phyloP scores from a whole-genome alignment of 2,113 vertebrate species.

The Donacobius atricapilla region DNA sequence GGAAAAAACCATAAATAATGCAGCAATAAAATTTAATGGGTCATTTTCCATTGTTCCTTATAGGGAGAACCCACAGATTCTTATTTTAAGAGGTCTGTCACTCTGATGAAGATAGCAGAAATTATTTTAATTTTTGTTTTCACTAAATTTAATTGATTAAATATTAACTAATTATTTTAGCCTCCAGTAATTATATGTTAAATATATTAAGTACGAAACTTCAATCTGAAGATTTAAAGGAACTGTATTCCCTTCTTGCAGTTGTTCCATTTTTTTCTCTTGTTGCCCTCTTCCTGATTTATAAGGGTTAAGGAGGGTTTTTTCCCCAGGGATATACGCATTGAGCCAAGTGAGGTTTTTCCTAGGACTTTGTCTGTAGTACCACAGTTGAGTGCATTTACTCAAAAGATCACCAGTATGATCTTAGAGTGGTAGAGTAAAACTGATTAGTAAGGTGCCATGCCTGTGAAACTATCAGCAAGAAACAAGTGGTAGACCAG shows the following conservation, averaged over 20 bases:
- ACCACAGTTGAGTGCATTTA: neutral
- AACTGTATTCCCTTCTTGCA: neutral
- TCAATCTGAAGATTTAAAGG: neutral
- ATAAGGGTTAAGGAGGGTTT: neutral
- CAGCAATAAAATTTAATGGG: neutral
- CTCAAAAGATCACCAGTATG: neutral
- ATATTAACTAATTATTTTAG: neutral
- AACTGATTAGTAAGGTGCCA: neutral
- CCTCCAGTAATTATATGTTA: neutral
- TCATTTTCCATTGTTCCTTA: neutral
- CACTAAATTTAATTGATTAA: neutral
- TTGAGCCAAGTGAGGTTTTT: neutral
- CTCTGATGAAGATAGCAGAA: neutral
- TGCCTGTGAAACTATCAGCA: neutral
- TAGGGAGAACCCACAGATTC: neutral
- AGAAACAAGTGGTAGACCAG: neutral
- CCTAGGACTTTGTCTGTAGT: neutral
- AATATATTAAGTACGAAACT: neutral
- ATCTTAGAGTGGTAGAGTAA: neutral
- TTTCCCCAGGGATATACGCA: neutral
- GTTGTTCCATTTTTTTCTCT: neutral
- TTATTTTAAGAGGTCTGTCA: neutral
- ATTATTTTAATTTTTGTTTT: neutral
- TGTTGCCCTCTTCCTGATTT: neutral
- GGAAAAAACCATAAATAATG: fast-evolving